These are phyloP conservation scores for Melopsittacus undulatus DNA, from an alignment of 2,797 vertebrate genomes.

Conservation along the genomic window DNA sequence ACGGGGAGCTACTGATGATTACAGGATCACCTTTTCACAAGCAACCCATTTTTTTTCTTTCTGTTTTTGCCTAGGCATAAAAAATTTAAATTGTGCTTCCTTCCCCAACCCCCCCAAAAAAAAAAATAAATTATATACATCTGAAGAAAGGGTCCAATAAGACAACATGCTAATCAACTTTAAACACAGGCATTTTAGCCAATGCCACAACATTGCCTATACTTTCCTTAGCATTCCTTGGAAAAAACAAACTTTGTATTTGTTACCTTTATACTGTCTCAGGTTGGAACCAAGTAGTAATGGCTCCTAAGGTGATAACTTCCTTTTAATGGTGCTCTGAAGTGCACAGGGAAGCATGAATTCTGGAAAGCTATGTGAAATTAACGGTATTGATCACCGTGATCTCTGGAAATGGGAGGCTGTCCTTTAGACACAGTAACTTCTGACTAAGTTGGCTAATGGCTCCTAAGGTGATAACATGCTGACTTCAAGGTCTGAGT, in stretches of 20 bases:
- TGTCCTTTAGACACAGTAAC: not conserved
- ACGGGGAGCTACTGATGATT: not conserved
- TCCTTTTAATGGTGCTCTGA: not conserved
- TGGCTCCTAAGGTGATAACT: not conserved
- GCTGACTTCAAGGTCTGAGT: not conserved
- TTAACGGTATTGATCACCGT: not conserved
- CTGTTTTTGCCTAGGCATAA: not conserved
- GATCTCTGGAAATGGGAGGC: not conserved
- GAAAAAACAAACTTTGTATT: not conserved
- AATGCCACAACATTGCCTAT: not conserved
- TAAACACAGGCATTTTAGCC: not conserved
- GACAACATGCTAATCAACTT: not conserved
- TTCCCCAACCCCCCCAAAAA: not conserved
- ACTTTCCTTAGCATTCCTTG: not conserved
- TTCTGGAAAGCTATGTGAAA: not conserved
- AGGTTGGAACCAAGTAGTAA: not conserved
- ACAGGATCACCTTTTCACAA: not conserved
- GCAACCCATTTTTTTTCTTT: not conserved
- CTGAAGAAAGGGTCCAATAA: not conserved
- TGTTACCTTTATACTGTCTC: not conserved
- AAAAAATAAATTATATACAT: not conserved
- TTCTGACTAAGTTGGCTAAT: not conserved
- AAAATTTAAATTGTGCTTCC: not conserved
- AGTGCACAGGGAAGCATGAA: not conserved
- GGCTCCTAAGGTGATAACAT: not conserved